A percentile compares a stretch with the other conserved stretches of the same genome.
phyloP scores from a whole-genome alignment of 2,888 invertebrate species.

The Hydrotaea cyrtoneurina region DNA sequence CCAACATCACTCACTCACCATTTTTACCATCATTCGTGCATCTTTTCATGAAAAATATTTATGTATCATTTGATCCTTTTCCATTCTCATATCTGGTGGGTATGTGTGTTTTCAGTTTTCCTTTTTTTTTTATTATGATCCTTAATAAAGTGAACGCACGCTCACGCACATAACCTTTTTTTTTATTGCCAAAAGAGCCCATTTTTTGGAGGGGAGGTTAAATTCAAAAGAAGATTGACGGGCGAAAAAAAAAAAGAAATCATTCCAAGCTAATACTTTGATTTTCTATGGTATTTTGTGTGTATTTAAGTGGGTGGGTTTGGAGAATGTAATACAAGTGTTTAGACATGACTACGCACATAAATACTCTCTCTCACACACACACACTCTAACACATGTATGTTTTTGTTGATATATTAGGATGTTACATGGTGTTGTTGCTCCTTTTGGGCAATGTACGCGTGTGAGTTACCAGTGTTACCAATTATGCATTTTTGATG shows the following conservation, averaged over 20 bases:
- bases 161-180: constrained; percentile 34
- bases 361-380: not conserved
- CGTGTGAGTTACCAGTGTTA: no score
- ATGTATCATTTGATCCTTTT: constrained; percentile 59
- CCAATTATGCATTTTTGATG: no score
- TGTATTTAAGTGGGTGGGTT: constrained; percentile 20
- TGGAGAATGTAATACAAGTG: not conserved
- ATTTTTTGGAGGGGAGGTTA: constrained; percentile 24
- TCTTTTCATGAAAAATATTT: not conserved
- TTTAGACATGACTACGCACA: not conserved
- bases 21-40: no score
- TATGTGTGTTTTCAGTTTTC: constrained; percentile 38
- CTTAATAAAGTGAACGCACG: not conserved
- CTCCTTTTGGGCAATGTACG: constrained; percentile 24
- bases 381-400: not conserved
- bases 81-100: not conserved
- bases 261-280: constrained; percentile 45
- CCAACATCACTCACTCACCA: no score
- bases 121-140: constrained; percentile 35
- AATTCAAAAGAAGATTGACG: not conserved
- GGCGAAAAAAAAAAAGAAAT: constrained; percentile 15
- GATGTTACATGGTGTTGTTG: constrained; percentile 37
- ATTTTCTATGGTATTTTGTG: constrained; percentile 20
- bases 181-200: constrained; percentile 24
- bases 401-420: constrained; percentile 53